Conservation (phyloP, 2,797 vertebrate genomes). For the Steatocranus sp. region DNA sequence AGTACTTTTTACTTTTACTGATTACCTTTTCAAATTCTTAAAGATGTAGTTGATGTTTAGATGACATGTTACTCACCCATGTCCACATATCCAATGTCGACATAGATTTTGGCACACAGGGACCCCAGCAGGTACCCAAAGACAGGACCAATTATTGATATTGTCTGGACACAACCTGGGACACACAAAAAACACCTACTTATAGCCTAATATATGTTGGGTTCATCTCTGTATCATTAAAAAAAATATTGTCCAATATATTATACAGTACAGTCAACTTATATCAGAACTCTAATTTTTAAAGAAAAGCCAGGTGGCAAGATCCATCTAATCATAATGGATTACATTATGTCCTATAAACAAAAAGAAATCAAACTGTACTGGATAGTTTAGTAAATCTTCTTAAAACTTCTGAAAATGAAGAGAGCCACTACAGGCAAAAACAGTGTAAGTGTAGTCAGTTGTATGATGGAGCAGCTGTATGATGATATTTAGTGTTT, state of each 20-base stretch:
- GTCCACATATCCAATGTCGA: constrained; percentile 90
- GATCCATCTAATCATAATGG: background rate
- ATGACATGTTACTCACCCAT: constrained; percentile 79
- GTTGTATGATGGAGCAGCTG: background rate
- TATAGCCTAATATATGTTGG: background rate
- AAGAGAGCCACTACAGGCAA: background rate
- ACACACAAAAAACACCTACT: background rate
- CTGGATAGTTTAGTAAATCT: background rate
- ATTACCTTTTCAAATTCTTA: background rate
- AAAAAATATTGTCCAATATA: background rate
- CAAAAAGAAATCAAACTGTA: background rate
- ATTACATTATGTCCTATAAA: background rate
- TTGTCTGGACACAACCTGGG: constrained; percentile 90
- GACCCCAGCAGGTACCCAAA: constrained; percentile 94
- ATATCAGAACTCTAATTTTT: background rate
- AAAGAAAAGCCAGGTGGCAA: background rate
- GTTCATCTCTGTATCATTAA: background rate
- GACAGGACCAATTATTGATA: constrained; percentile 91
- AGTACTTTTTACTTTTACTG: background rate
- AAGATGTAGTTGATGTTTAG: background rate
- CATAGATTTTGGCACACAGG: constrained; percentile 91
- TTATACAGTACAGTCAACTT: background rate
- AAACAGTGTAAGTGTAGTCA: background rate
- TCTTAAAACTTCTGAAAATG: background rate
- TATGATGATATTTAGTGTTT: background rate